These are phyloP conservation scores for Thaumatotibia leucotreta DNA, from an alignment of 1,140 invertebrate genomes.

Conservation along the genomic window DNA sequence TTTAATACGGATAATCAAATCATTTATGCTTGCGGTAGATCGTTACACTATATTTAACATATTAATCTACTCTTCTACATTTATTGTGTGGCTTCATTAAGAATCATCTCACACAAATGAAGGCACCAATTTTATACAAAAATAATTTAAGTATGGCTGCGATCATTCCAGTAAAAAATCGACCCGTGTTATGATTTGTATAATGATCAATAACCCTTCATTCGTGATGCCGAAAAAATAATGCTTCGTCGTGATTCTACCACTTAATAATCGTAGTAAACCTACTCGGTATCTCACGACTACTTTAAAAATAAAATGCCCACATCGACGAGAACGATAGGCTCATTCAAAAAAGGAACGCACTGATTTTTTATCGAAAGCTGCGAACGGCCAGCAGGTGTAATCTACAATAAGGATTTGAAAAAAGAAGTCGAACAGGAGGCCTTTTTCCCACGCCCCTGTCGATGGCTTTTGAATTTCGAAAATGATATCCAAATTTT, in stretches of 20 bases:
- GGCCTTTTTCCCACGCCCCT: slow-evolving; percentile 72
- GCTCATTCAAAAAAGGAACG: slow-evolving; percentile 59
- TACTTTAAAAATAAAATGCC: slow-evolving; percentile 62
- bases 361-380: slow-evolving; percentile 69
- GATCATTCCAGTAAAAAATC: slow-evolving; percentile 41
- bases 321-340: slow-evolving; percentile 47
- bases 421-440: slow-evolving; percentile 67
- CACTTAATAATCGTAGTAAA: slow-evolving; percentile 65
- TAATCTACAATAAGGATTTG: slow-evolving; percentile 68
- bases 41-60: slow-evolving; percentile 21
- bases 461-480: slow-evolving; percentile 45
- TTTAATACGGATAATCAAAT: slow-evolving; percentile 36
- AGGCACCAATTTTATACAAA: slow-evolving; percentile 28
- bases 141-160: slow-evolving; percentile 51
- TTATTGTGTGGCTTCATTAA: slow-evolving; percentile 3
- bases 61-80: slow-evolving; percentile 6
- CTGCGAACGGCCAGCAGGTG: slow-evolving; percentile 72
- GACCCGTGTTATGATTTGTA: slow-evolving; percentile 48
- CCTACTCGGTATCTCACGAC: slow-evolving; percentile 64
- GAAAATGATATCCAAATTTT: slow-evolving; percentile 33
- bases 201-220: slow-evolving; percentile 65
- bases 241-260: slow-evolving; percentile 60
- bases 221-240: slow-evolving; percentile 50
- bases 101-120: slow-evolving; percentile 20
- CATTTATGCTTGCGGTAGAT: slow-evolving; percentile 59